Evolutionary conservation across 2,888 invertebrate species (phyloP).

Genomic region (Chironomus tentans): DNA sequence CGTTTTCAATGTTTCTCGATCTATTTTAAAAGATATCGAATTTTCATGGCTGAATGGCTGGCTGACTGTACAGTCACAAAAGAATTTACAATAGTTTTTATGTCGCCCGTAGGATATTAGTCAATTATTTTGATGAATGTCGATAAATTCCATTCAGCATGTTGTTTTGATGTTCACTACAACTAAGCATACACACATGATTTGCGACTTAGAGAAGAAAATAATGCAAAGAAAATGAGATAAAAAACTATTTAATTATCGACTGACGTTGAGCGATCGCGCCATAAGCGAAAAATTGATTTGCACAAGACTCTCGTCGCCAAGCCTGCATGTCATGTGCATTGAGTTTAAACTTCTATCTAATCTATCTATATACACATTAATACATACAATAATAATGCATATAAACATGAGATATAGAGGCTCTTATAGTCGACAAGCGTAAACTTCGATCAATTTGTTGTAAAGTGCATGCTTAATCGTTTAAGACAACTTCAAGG

Average conservation of each 20-base stretch:
- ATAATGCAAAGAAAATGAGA: neutral
- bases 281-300: conserved; percentile 25
- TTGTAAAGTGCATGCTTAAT: neutral
- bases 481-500: neutral
- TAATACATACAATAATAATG: neutral
- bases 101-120: conserved; percentile 9
- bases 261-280: conserved; percentile 24
- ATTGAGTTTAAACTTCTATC: neutral
- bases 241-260: conserved; percentile 17
- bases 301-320: conserved; percentile 7
- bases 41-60: neutral
- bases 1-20: neutral
- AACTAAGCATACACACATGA: neutral
- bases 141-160: neutral
- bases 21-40: conserved; percentile 18
- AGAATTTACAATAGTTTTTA: neutral
- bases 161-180: neutral
- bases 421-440: neutral
- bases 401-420: too few relatives aligned
- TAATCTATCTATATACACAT: neutral
- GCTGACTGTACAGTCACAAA: too few relatives aligned
- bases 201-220: neutral
- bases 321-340: neutral
- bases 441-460: neutral
- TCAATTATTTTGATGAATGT: conserved; percentile 24